Base-by-base conservation (phyloP, 2,888 invertebrate species). In the Muschampia plurimacula region DNA sequence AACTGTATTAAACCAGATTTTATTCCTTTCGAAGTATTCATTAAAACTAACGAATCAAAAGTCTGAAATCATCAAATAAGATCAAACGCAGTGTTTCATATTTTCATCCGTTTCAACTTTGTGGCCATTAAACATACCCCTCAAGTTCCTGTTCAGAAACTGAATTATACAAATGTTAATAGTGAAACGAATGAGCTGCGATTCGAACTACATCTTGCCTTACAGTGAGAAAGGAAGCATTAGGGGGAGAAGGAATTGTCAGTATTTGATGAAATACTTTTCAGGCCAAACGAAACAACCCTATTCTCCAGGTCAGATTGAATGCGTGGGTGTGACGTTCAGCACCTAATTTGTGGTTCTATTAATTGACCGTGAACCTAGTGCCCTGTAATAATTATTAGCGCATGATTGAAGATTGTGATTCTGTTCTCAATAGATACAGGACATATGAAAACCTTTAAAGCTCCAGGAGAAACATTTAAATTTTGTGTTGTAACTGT, bases 261-360 rank as follows among this genome's bases (percentile, higher is more conserved):
- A 55, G 9, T 22, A 15, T 2, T 12, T 55, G 55, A 6, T 55
- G 22, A 32, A 32, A 9, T 12, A 59, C 9, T 59, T 59, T 15
- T 36, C 5, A 59, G 13, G 4, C 32, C 36, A 60, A 8, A n/a
- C 6, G 22, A 55, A 39, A 5, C 69, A 74, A 64, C 76, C 75
- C 79, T 80, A 79, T 80, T 77, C 72, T 69, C 76, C 78, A 79
- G 82, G 82, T 80, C 82, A 78, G 83, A 83, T 83, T 81, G 79
- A 72, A 39, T 67, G 81, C 77, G 86, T 86, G 76, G 85, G 86
- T 73, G 83, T 67, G 74, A 73, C 64, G 63, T 69, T 76, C 72
- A 76, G 72, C 76, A 77, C 77, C 73, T 80, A 83, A 84, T 86
- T 77, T 74, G 72, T 75, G 15, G 39, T 57, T 71, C 66, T 71